Evolutionary conservation across 2,888 invertebrate genomes (phyloP), one percentile per base, ranked within the genome.

Genomic region (Euzophera pinguis): DNA sequence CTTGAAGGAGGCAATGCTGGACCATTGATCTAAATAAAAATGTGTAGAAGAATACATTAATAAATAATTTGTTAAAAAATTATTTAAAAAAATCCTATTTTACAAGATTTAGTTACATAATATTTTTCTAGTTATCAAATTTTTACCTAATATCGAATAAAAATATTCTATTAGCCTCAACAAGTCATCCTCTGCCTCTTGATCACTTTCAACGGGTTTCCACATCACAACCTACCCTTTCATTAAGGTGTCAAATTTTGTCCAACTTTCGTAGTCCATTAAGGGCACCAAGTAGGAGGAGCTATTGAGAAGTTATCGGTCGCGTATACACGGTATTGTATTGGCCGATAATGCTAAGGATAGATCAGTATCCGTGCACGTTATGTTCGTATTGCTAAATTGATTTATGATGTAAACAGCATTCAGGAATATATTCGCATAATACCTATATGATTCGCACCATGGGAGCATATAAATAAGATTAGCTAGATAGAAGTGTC

Each of bases 241-340:
- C 58, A 86, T 87, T 86, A 86, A 67, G 52, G 67, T 81, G 86
- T 85, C 86, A 78, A 78, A 78, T 78, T 78, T 85, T 84, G 85
- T 85, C 82, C 84, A 85, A 81, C 74, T 64, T 71, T 69, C 73
- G 58, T 65, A 65, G 59, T 81, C 83, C 85, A 85, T 87, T 86
- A 84, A 75, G 71, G 69, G 73, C 68, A 71, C 58, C 61, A 62
- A 35, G 67, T 66, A 68, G 84, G 85, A 78, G 83, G 75, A 58
- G 64, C 69, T 66, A 72, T 74, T 73, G 71, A 68, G 63, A 69
- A 71, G 66, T 71, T 73, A 75, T 77, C 67, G 68, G 55, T 55
- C 47, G 6, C 61, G 7, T 59, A 39, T 56, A 68, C 64, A 64
- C 7, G 71, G 50, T 50, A 52, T 53, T 55, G 47, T 9, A 53